phyloP scores from a whole-genome alignment of 2,113 vertebrate genomes.

The Eudorcas thomsonii region DNA sequence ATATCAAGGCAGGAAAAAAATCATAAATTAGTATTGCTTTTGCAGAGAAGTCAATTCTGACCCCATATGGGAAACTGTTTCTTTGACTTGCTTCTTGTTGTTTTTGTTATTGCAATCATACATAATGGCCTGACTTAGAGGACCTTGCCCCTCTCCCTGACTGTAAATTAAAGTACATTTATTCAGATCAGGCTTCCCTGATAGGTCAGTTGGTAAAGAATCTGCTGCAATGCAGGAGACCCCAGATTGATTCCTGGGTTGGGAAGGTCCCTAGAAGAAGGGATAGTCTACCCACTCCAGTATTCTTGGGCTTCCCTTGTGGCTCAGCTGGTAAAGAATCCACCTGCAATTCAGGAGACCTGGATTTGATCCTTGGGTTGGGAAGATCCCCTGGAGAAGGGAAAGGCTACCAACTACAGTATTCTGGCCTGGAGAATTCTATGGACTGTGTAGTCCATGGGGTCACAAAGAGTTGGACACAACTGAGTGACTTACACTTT shows the following conservation, averaged over 20 bases:
- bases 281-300: background rate
- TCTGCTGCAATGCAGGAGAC: background rate
- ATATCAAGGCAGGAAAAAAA: background rate
- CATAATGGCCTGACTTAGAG: background rate
- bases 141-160: background rate
- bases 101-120: background rate
- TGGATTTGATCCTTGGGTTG: background rate
- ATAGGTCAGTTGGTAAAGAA: background rate
- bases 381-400: background rate
- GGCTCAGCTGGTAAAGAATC: background rate
- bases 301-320: background rate
- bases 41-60: no score
- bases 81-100: background rate
- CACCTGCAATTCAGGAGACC: background rate
- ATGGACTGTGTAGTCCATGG: background rate
- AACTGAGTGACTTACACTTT: background rate
- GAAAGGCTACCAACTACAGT: background rate
- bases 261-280: background rate
- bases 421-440: background rate
- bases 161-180: background rate
- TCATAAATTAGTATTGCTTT: background rate
- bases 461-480: background rate
- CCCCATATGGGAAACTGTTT: background rate
- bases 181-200: background rate
- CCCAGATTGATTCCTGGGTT: background rate